These are phyloP conservation scores for Odontesthes bonariensis DNA, from an alignment of 2,113 vertebrate genomes.

Conservation along the genomic window DNA sequence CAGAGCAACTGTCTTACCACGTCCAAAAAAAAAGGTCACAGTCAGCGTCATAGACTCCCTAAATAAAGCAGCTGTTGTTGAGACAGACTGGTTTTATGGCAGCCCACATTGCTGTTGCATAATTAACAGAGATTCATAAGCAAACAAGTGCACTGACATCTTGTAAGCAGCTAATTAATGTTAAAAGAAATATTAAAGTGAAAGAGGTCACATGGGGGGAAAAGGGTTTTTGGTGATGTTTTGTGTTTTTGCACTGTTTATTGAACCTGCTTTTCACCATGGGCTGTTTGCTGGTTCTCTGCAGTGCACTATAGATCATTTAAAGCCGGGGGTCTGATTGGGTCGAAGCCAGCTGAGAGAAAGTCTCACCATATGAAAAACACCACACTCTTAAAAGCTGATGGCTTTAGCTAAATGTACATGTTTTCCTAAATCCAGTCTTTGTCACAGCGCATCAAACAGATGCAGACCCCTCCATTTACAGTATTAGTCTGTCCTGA, in stretches of 20 bases:
- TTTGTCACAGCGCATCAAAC: too few species aligned
- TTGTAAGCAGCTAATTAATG: constrained; percentile 28
- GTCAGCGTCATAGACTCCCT: constrained; percentile 33
- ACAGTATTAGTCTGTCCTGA: too few species aligned
- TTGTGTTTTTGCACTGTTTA: neutral
- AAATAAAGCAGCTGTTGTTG: constrained; percentile 66
- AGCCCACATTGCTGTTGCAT: constrained; percentile 36
- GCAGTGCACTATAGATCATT: neutral
- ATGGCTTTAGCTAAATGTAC: too few species aligned
- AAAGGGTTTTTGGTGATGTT: neutral
- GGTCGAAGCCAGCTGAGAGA: neutral
- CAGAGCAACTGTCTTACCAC: constrained; percentile 67
- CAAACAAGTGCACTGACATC: constrained; percentile 34
- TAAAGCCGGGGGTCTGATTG: constrained; percentile 4
- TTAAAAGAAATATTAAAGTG: neutral
- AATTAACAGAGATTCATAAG: constrained; percentile 56
- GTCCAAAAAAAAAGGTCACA: constrained; percentile 25
- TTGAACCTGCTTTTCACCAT: neutral
- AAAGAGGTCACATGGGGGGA: neutral
- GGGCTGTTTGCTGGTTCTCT: too few species aligned
- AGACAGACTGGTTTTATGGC: constrained; percentile 41
- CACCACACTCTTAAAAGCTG: too few species aligned
- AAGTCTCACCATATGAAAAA: neutral
- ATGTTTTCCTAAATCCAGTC: too few species aligned
- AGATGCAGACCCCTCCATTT: too few species aligned